A percentile compares a stretch with the other conserved stretches of the same genome.
Evolutionary conservation across 2,113 vertebrate species (phyloP).

Genomic region (Hydrolagus affinis): DNA sequence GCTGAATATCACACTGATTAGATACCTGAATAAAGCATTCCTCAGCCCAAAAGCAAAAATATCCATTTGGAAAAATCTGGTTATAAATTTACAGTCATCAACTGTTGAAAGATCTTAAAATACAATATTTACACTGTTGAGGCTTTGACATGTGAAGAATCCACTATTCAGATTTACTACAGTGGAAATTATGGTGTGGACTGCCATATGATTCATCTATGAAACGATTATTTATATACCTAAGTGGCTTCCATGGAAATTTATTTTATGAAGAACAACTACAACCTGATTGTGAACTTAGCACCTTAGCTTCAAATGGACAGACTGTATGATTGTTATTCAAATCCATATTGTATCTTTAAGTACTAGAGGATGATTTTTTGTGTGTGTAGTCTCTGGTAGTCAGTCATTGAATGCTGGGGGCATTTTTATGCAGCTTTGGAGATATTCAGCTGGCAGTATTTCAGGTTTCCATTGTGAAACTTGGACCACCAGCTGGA

Average conservation of each 20-base stretch:
- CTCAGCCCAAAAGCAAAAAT: neutral
- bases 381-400: neutral
- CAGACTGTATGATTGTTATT: neutral
- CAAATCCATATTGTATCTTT: neutral
- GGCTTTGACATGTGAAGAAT: too few relatives aligned
- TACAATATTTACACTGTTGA: neutral
- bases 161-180: too few relatives aligned
- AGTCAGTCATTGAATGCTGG: neutral
- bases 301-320: neutral
- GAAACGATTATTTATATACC: neutral
- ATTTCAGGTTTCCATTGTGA: slow-evolving; percentile 1
- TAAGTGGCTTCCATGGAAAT: neutral
- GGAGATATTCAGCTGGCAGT: slow-evolving; percentile 8
- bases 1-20: neutral
- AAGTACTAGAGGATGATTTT: neutral
- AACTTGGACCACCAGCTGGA: neutral
- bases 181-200: neutral
- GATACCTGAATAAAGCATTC: neutral
- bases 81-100: neutral
- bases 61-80: neutral
- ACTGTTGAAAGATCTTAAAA: neutral
- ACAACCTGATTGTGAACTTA: neutral
- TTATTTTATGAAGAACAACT: neutral
- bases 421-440: neutral
- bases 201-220: neutral